A percentile compares a stretch with the other conserved stretches of the same genome.
phyloP scores from a whole-genome alignment of 1,140 invertebrate species.

The Leptinotarsa undecemlineata region DNA sequence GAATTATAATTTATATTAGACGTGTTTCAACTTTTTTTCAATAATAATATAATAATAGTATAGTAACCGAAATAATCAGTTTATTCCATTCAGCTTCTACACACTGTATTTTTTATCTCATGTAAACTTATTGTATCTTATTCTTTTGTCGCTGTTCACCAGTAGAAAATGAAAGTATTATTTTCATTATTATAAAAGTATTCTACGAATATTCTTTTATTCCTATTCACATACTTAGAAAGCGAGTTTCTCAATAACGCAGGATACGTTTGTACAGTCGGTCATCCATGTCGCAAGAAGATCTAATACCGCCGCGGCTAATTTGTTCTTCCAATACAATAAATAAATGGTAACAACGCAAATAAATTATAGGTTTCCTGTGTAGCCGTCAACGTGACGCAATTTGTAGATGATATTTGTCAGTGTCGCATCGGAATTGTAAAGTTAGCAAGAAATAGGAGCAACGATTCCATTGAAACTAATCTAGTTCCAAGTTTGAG shows the following conservation, averaged over 20 bases:
- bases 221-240: background rate
- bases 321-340: slow-evolving; percentile 15
- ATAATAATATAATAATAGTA: no score
- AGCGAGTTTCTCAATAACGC: background rate
- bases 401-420: slow-evolving; percentile 28
- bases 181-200: no score
- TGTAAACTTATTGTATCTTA: no score
- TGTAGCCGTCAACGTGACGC: background rate
- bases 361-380: slow-evolving; percentile 21
- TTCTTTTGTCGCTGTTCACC: no score
- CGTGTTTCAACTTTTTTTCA: no score
- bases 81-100: no score
- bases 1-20: no score
- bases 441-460: slow-evolving; percentile 23
- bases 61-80: no score
- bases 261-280: slow-evolving; percentile 6
- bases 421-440: slow-evolving; percentile 20
- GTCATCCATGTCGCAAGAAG: background rate
- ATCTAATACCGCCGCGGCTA: slow-evolving; percentile 4
- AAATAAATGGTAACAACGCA: slow-evolving; percentile 24
- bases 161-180: no score
- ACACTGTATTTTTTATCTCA: no score
- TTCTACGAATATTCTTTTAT: no score
- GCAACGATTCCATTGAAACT: slow-evolving; percentile 9
- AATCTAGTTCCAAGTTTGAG: slow-evolving; percentile 26